Base-by-base conservation (phyloP, 2,888 invertebrate species). In the Entomobrya proxima region DNA sequence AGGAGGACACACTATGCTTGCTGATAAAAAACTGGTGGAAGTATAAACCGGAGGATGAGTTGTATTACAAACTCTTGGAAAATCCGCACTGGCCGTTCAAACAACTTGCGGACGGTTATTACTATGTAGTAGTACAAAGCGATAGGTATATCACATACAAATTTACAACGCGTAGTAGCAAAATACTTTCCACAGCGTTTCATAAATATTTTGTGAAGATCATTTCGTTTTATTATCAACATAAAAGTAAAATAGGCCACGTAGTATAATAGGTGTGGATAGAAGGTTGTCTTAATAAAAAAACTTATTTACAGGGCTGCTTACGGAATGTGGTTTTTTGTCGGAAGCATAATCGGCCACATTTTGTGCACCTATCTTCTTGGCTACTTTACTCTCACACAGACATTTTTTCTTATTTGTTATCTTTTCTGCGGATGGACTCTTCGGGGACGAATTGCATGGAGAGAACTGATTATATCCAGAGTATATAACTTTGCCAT, bases 401-500 rank as follows among this genome's bases (percentile, higher is more conserved):
- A 78, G 13, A 58, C 72, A n/a, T 47, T 69, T 32, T 83, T 86
- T 21, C 13, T 82, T 15, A 15, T 83, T 0, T 27, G 37, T 4
- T 47, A 55, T 13, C 15, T 77, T 2, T 21, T 37, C n/a, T 77
- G 82, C n/a, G 40, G 47, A 13, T 86, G 86, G 86, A 21, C 83
- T 1, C 55, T 86, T 15, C 55, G 78, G 21, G 86, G 86, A 61
- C 44, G 83, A 52, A 72, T 83, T n/a, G 82, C 83, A 24, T 86
- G 86, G 86, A 72, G 86, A 64, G 86, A 86, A 35, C 32, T 86
- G 21, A 77, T 86, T 21, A 83, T 86, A 61, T 86, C 83, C 5
- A 67, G 86, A 75, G 86, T 86, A 55, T 2, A 74, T 18, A 37
- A 24, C n/a, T 30, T 24, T 79, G 21, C 27, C 44, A 5, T 35